Base-by-base conservation (phyloP, 2,797 vertebrate genomes). In the Myotis vivesi region DNA sequence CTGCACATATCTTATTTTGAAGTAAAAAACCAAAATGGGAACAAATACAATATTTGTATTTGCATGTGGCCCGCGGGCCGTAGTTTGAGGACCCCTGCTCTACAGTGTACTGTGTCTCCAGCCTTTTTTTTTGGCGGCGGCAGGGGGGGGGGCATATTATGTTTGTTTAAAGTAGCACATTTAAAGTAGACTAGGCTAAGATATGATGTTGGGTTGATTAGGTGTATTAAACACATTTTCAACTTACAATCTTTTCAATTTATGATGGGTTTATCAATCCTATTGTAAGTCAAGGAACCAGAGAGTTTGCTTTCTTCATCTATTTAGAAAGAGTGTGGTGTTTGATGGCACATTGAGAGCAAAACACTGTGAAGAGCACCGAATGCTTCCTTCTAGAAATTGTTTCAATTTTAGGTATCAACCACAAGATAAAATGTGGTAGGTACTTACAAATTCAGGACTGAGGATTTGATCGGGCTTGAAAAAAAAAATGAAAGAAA, bases 41-140 rank as follows among this genome's bases (percentile, higher is more conserved):
- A n/a, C n/a, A n/a, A n/a, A n/a, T n/a, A n/a, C n/a, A n/a, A n/a
- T n/a, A n/a, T n/a, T n/a, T n/a, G n/a, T n/a, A n/a, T n/a, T n/a
- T n/a, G n/a, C n/a, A n/a, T n/a, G n/a, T n/a, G n/a, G n/a, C n/a
- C n/a, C n/a, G n/a, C n/a, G n/a, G n/a, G n/a, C n/a, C n/a, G n/a
- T n/a, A n/a, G n/a, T n/a, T n/a, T n/a, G n/a, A n/a, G n/a, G n/a
- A n/a, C n/a, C n/a, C n/a, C n/a, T n/a, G n/a, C 17, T n/a, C 57
- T 23, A 22, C 10, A 76, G 19, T 33, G 12, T 5, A 64, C 57
- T 46, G 28, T 82, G 25, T 22, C 44, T 6, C 17, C 28, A 62
- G 6, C 2, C 0, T n/a, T 7, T 81, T 62, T 33, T 8, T 5
- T 6, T 2, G 46, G 46, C 1, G 3, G 53, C 19, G 19, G 53